Evolutionary conservation across 1,140 invertebrate genomes (phyloP), one percentile per base, ranked within the genome.

Genomic region (Elysia chlorotica): DNA sequence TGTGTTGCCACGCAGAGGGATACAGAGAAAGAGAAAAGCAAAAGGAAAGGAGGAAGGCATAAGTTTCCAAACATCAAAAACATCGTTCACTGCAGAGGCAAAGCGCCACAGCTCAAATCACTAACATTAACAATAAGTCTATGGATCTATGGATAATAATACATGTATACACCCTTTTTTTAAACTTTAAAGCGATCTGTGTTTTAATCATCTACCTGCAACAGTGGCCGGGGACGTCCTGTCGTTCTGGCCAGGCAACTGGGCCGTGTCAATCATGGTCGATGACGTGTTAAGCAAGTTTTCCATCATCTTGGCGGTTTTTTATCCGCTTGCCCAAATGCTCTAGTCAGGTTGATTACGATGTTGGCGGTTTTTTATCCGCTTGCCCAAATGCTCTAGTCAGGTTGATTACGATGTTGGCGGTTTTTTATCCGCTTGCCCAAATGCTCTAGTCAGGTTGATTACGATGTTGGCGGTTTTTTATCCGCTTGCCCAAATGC

Each of bases 171-270:
- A n/a, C n/a, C n/a, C n/a, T n/a, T n/a, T n/a, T n/a, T n/a, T n/a
- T n/a, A n/a, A n/a, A n/a, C n/a, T n/a, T n/a, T n/a, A n/a, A n/a
- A n/a, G n/a, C n/a, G n/a, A n/a, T n/a, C n/a, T n/a, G n/a, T n/a
- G n/a, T n/a, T n/a, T n/a, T n/a, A n/a, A n/a, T n/a, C 10, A 59
- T 28, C 17, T 68, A 68, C 65, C 65, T 68, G 65, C 48, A 3
- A 23, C 65, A 0, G 65, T 31, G 25, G 33, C 65, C 23, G 65
- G 65, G 10, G 36, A 56, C 25, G 28, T 19, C 19, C 65, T 25
- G 14, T 68, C 65, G n/a, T 38, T 33, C n/a, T 53, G 38, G 48
- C 48, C 56, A 48, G 41, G 19, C 14, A 56, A 28, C 36, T 38
- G 56, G 28, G 65, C 30, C 28, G 65, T 68, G 6, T 68, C 65